Base-by-base conservation (phyloP, 1,140 invertebrate species). In the Asbolus verrucosus region DNA sequence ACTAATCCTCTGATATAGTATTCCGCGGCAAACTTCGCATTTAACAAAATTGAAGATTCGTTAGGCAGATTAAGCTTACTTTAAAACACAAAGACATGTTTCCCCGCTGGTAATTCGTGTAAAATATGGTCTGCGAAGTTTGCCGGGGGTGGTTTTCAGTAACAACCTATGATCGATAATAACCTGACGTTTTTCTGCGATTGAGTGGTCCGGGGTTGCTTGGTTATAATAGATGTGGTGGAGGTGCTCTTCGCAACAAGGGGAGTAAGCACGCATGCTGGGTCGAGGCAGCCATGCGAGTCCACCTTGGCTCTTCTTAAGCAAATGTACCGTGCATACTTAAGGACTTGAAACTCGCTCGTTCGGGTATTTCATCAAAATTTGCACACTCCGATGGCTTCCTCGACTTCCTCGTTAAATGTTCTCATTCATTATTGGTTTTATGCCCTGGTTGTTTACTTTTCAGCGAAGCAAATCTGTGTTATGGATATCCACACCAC, bases 251-350 rank as follows among this genome's bases (percentile, higher is more conserved):
- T 27, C 24, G 14, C 16, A 60, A 71, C 21, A 67, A 71, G 59
- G 41, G 66, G 30, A 13, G 63, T 66, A 59, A 66, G 67, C 60
- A 72, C 41, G 70, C 66, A 72, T 72, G 61, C 54, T 59, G 21
- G n/a, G 8, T 21, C 54, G 41, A 69, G 41, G 59, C 67, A 69
- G 21, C 67, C 41, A 66, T 39, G 67, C 71, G 66, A 62, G 59
- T 21, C 41, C 21, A 65, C 71, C 71, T 73, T 69, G 46, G 39
- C 63, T 69, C 71, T 69, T 63, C 67, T 73, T 73, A 73, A 19
- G 50, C 67, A 73, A 73, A 73, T 73, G 71, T 73, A 73, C 19
- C 71, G 71, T 73, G 33, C 24, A 60, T 50, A 63, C 71, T 67
- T 73, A 70, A 70, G 67, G 36, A 36, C 50, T 61, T 36, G 31